phyloP scores from a whole-genome alignment of 2,113 vertebrate species.

The Bambusicola thoracicus region DNA sequence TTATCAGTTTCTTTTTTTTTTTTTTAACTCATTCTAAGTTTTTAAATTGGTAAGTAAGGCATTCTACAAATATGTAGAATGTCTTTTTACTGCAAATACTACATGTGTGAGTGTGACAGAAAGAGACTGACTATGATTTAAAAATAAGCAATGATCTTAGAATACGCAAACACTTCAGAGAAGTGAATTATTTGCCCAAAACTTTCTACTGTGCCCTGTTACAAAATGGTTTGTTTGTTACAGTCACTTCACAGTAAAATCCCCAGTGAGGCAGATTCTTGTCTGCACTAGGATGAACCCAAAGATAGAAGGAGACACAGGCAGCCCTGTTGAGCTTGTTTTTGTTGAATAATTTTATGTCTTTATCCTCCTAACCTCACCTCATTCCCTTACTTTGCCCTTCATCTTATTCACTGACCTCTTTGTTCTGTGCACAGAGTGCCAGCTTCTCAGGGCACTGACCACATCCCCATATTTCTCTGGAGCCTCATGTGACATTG shows the following conservation, averaged over 20 bases:
- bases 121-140: background rate
- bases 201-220: background rate
- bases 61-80: background rate
- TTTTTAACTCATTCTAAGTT: no score
- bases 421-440: constrained; percentile 3
- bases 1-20: background rate
- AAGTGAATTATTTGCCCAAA: background rate
- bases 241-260: background rate
- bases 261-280: background rate
- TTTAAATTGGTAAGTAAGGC: background rate
- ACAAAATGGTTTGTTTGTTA: background rate
- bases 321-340: constrained; percentile 21
- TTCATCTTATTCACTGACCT: background rate
- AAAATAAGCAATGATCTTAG: background rate
- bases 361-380: background rate
- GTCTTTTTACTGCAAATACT: background rate
- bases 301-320: background rate
- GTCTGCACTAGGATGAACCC: background rate
- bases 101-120: background rate
- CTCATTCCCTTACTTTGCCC: background rate
- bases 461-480: constrained; percentile 9
- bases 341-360: constrained; percentile 28
- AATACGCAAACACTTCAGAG: background rate
- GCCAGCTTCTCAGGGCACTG: constrained; percentile 17
- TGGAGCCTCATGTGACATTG: constrained; percentile 4